These are phyloP conservation scores for Ephestia elutella DNA, from an alignment of 1,140 invertebrate species.

Conservation along the genomic window DNA sequence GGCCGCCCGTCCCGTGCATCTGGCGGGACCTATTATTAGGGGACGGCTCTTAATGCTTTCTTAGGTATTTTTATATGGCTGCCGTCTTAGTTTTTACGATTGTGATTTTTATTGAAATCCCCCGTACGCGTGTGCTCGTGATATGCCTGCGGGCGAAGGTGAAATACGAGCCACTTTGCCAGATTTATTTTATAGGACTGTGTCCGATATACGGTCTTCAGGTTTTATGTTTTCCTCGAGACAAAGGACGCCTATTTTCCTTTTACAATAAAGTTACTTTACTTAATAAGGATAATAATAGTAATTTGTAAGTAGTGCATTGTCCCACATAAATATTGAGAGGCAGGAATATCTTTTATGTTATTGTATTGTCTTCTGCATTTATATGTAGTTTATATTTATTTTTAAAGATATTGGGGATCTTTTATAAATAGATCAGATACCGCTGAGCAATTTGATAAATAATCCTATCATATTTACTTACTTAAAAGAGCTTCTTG, in stretches of 20 bases:
- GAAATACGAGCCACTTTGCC: conserved; percentile 61
- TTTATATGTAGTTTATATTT: too few relatives aligned
- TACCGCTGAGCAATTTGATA: too few relatives aligned
- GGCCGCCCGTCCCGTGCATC: conserved; percentile 68
- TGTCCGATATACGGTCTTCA: conserved; percentile 39
- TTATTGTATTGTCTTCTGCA: too few relatives aligned
- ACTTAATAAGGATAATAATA: too few relatives aligned
- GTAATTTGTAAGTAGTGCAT: too few relatives aligned
- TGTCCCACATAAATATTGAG: too few relatives aligned
- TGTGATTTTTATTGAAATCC: conserved; percentile 71
- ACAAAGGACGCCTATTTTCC: conserved; percentile 8
- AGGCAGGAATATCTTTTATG: too few relatives aligned
- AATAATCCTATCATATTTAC: too few relatives aligned
- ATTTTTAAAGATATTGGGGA: too few relatives aligned
- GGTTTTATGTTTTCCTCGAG: conserved; percentile 39
- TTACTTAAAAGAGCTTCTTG: too few relatives aligned
- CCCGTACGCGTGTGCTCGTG: conserved; percentile 35
- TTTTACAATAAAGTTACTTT: background rate
- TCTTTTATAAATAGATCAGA: too few relatives aligned
- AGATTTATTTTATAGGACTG: conserved; percentile 66
- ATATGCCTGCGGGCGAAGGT: conserved; percentile 54
- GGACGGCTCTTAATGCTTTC: conserved; percentile 68
- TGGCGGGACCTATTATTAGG: conserved; percentile 71
- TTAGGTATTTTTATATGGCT: conserved; percentile 71
- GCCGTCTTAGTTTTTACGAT: conserved; percentile 68